Evolutionary conservation across 2,797 vertebrate species (phyloP).

Genomic region (Lindbergichthys nudifrons): DNA sequence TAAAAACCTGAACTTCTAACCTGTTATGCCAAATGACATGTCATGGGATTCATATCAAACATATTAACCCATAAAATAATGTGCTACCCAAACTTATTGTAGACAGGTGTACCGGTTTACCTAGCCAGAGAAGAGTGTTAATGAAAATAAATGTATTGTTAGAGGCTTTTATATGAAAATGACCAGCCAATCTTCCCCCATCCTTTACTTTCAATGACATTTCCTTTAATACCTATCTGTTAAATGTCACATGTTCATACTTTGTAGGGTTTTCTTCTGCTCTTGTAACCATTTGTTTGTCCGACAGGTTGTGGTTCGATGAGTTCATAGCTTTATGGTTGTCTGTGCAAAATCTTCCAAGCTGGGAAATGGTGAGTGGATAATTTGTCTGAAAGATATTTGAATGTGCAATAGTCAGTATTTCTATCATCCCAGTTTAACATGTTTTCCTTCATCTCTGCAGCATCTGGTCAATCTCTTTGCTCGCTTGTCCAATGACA

Average conservation of each 20-base stretch:
- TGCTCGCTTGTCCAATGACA: slow-evolving; percentile 95
- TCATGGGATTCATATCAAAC: not conserved
- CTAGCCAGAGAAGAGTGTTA: too few species aligned
- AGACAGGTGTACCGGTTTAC: not conserved
- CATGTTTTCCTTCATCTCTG: slow-evolving; percentile 36
- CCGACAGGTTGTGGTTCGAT: slow-evolving; percentile 94
- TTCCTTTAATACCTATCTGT: too few species aligned
- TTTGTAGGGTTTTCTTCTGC: not conserved
- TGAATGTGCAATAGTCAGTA: not conserved
- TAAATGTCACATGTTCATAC: not conserved
- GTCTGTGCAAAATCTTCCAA: slow-evolving; percentile 97
- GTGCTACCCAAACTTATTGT: not conserved
- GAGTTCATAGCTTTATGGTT: slow-evolving; percentile 95
- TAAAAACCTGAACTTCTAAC: too few species aligned
- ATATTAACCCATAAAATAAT: not conserved
- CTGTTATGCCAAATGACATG: too few species aligned
- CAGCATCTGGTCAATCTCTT: slow-evolving; percentile 97
- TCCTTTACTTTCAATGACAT: not conserved
- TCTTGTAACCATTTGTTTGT: slow-evolving; percentile 35
- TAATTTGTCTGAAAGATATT: slow-evolving; percentile 7
- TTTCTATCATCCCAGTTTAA: slow-evolving; percentile 21
- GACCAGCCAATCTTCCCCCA: not conserved
- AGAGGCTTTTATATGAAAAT: not conserved
- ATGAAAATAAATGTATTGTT: not conserved
- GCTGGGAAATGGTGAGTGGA: slow-evolving; percentile 95